Base-by-base conservation (phyloP, 2,797 vertebrate genomes). In the Chaunax sp. region DNA sequence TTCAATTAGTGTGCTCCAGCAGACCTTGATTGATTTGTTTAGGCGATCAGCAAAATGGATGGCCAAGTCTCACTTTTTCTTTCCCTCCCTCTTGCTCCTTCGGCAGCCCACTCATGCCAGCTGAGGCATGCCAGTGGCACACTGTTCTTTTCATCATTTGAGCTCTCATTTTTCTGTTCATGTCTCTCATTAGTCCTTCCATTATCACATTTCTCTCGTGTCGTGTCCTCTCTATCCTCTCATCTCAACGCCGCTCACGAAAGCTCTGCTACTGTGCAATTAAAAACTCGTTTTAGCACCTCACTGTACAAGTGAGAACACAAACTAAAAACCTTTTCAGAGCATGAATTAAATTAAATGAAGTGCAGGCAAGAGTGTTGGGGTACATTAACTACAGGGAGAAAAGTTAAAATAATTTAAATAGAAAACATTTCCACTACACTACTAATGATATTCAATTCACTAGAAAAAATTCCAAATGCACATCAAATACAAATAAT, bases 1-100 rank as follows among this genome's bases (percentile, higher is more conserved):
- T 92, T 93, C 90, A 93, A 93, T 94, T 93, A 93, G 89, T 67
- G 80, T 80, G 82, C 72, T 82, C 90, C 87, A 86, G 83, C 75
- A 68, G 81, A 80, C 77, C 82, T 90, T 91, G 91, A 92, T 93
- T 93, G 93, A 93, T 93, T 91, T 92, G 89, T 92, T 92, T 89
- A 89, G 90, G 81, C 82, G 65, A 91, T 92, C 84, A 90, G 91
- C 91, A 89, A 90, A 89, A 90, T 88, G 69, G 72, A 81, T 84
- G 77, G 87, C 82, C 80, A 76, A 82, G 61, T 82, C 79, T 62
- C 70, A 50, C 69, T 80, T 71, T 72, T 69, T 72, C 69, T 77
- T 72, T 52, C 66, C 68, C 72, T 86, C 77, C 77, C 72, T 83
- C 67, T 70, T 45, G 61, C 75, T 85, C 77, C 73, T 66, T 64